Evolutionary conservation across 2,113 vertebrate species (phyloP).

Genomic region (human (Homo sapiens)): DNA sequence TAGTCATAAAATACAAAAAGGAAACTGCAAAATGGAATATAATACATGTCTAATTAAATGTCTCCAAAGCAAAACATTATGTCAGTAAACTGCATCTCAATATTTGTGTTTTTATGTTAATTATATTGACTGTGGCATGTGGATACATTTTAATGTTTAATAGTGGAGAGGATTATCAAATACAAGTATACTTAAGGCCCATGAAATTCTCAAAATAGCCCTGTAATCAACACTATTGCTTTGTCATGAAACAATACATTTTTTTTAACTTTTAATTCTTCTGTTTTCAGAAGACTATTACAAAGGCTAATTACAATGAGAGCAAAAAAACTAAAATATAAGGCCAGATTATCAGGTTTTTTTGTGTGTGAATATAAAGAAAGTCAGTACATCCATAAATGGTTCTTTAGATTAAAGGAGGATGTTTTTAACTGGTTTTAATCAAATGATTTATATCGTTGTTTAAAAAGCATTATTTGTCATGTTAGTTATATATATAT

Average conservation of each 20-base stretch:
- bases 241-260: neutral
- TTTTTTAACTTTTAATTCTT: slow-evolving; percentile 8
- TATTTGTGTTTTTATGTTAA: slow-evolving; percentile 11
- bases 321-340: neutral
- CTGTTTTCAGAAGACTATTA: slow-evolving; percentile 6
- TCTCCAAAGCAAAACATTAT: neutral
- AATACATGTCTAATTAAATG: neutral
- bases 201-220: neutral
- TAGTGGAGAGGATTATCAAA: slow-evolving; percentile 9
- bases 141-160: neutral
- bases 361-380: neutral
- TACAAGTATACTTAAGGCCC: neutral
- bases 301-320: neutral
- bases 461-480: neutral
- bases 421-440: neutral
- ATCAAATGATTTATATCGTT: neutral
- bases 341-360: neutral
- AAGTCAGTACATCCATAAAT: neutral
- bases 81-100: neutral
- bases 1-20: neutral
- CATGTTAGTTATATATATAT: neutral
- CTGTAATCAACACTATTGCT: neutral
- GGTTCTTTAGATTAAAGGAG: neutral
- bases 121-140: neutral
- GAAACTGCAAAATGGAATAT: neutral